Percentiles rank a stretch among this genome's conserved stretches.
These are phyloP conservation scores for Carassius auratus DNA, from an alignment of 2,113 vertebrate species.

Conservation along the genomic window DNA sequence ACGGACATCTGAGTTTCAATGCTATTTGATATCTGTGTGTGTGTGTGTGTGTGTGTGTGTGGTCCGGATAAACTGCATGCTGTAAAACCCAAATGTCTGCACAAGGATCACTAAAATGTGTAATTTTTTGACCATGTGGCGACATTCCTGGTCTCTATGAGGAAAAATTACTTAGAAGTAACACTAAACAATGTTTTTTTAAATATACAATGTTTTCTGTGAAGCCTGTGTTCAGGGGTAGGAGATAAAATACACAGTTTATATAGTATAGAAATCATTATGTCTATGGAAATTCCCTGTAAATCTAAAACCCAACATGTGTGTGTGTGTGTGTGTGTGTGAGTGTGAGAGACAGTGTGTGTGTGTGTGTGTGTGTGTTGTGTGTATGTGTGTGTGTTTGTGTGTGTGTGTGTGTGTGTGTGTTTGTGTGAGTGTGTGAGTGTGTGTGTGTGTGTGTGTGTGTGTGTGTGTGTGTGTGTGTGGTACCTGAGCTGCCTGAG, in stretches of 20 bases:
- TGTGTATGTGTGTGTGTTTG: too few relatives aligned
- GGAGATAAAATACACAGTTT: not conserved
- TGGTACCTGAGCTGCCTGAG: conserved; percentile 87
- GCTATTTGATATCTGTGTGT: not conserved
- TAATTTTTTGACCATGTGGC: not conserved
- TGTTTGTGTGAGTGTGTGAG: too few relatives aligned
- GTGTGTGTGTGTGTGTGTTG: too few relatives aligned
- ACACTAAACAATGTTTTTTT: too few relatives aligned
- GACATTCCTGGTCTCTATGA: not conserved
- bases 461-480: too few relatives aligned
- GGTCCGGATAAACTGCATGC: not conserved
- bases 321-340: not conserved
- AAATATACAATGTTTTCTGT: too few relatives aligned
- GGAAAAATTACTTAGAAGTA: not conserved
- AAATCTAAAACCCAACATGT: not conserved
- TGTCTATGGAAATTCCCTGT: not conserved
- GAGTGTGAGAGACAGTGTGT: too few relatives aligned
- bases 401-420: too few relatives aligned
- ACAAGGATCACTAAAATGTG: not conserved
- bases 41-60: not conserved
- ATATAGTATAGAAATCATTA: not conserved
- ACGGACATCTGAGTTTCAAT: not conserved
- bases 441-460: too few relatives aligned
- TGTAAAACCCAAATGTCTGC: too few relatives aligned
- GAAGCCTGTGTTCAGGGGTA: not conserved